A percentile compares a stretch with the other conserved stretches of the same genome.
phyloP scores from a whole-genome alignment of 2,797 vertebrate genomes.

The Pempheris klunzingeri region DNA sequence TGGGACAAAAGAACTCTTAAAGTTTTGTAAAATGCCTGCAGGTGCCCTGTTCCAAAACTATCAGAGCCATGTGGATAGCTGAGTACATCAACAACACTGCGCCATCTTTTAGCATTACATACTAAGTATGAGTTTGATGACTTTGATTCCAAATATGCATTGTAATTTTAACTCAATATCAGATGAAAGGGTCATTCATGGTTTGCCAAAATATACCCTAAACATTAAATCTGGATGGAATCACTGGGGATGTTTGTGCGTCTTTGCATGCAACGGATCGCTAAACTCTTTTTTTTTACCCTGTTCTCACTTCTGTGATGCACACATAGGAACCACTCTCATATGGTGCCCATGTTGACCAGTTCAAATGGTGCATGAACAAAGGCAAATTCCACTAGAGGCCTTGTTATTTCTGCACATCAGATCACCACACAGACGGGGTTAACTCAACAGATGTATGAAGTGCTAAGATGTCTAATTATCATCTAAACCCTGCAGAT shows the following conservation, averaged over 20 bases:
- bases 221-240: not conserved
- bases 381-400: slow-evolving; percentile 28
- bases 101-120: not conserved
- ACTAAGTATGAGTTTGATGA: not conserved
- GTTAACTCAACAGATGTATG: slow-evolving; percentile 35
- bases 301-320: not conserved
- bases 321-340: not conserved
- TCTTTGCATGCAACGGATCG: not conserved
- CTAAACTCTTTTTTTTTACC: not conserved
- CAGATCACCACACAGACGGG: not conserved
- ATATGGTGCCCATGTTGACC: not conserved
- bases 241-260: not conserved
- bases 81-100: not conserved
- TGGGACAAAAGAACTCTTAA: too few relatives aligned
- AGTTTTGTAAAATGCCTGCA: too few relatives aligned
- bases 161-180: not conserved
- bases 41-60: not conserved
- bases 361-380: slow-evolving; percentile 2
- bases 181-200: not conserved
- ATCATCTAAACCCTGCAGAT: slow-evolving; percentile 39
- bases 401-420: slow-evolving; percentile 34
- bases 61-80: not conserved
- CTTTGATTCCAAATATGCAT: not conserved
- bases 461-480: slow-evolving; percentile 37
- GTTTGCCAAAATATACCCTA: not conserved